Percentiles rank a stretch among this genome's conserved stretches.
These are phyloP conservation scores for Drosophila lacteicornis DNA, from an alignment of 1,140 invertebrate species.

Conservation along the genomic window DNA sequence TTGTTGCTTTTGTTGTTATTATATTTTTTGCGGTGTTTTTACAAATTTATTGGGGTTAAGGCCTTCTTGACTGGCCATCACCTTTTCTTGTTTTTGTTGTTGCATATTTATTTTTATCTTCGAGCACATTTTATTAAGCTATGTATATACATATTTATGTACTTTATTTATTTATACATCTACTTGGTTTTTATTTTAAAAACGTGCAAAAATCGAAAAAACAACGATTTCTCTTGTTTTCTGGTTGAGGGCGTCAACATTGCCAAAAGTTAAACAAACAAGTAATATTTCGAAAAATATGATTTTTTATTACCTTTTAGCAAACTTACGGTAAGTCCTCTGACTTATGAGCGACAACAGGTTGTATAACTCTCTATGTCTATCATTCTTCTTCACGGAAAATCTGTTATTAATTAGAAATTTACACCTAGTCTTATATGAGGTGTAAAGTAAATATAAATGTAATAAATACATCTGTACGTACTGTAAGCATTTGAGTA, in stretches of 20 bases:
- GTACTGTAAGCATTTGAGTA: too few species aligned
- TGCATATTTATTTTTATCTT: slow-evolving; percentile 54
- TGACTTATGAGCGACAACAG: too few species aligned
- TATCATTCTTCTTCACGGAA: too few species aligned
- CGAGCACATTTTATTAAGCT: slow-evolving; percentile 33
- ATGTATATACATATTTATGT: slow-evolving; percentile 6
- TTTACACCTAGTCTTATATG: too few species aligned
- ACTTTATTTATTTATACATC: neutral
- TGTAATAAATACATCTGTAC: too few species aligned
- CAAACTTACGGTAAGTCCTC: too few species aligned
- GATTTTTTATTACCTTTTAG: too few species aligned
- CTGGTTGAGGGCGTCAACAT: slow-evolving; percentile 9
- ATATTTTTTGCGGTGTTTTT: slow-evolving; percentile 42
- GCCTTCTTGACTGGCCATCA: slow-evolving; percentile 61
- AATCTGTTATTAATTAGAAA: too few species aligned
- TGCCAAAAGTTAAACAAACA: slow-evolving; percentile 2
- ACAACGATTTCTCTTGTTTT: slow-evolving; percentile 46
- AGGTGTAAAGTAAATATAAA: too few species aligned
- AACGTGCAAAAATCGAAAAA: slow-evolving; percentile 43
- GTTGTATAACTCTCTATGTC: too few species aligned
- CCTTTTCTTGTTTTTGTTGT: slow-evolving; percentile 24
- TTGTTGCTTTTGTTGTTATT: slow-evolving; percentile 27
- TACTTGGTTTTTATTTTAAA: slow-evolving; percentile 45
- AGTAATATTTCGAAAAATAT: neutral
- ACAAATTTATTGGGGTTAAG: slow-evolving; percentile 75